A percentile compares a stretch with the other conserved stretches of the same genome.
phyloP scores from a whole-genome alignment of 2,797 vertebrate genomes.

The Tolypeutes matacus region DNA sequence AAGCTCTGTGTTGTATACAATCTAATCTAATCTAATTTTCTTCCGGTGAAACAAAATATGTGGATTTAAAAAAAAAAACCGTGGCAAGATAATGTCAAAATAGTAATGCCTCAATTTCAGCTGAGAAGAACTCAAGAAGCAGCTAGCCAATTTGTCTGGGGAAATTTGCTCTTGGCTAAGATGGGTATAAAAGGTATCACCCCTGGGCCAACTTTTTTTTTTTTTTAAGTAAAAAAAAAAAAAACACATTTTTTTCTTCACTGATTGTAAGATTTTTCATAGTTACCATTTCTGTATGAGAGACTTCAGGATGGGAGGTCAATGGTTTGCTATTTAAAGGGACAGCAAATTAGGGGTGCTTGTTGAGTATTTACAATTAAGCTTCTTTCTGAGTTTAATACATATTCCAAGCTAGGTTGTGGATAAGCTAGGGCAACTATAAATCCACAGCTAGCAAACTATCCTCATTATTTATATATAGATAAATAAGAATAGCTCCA shows the following conservation, averaged over 20 bases:
- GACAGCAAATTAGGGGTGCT: constrained; percentile 21
- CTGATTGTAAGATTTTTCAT: constrained; percentile 57
- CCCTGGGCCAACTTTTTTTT: constrained; percentile 76
- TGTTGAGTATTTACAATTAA: constrained; percentile 68
- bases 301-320: neutral
- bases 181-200: constrained; percentile 74
- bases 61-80: constrained; percentile 72
- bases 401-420: constrained; percentile 52
- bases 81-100: constrained; percentile 83
- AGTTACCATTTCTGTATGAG: constrained; percentile 59
- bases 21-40: constrained; percentile 86
- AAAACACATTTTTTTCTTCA: constrained; percentile 26
- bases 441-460: constrained; percentile 39
- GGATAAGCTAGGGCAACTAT: neutral
- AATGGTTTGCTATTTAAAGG: constrained; percentile 45
- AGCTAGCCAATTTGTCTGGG: constrained; percentile 81
- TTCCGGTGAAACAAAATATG: constrained; percentile 80
- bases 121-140: constrained; percentile 74
- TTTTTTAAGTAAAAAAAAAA: constrained; percentile 68
- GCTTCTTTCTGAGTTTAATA: constrained; percentile 31
- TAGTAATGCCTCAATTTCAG: constrained; percentile 74
- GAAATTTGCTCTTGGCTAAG: constrained; percentile 67
- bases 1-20: constrained; percentile 85
- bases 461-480: too few species aligned
- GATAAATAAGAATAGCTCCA: neutral